A percentile compares a stretch with the other conserved stretches of the same genome.
phyloP scores from a whole-genome alignment of 2,888 invertebrate genomes.

The Hipparchia semele region DNA sequence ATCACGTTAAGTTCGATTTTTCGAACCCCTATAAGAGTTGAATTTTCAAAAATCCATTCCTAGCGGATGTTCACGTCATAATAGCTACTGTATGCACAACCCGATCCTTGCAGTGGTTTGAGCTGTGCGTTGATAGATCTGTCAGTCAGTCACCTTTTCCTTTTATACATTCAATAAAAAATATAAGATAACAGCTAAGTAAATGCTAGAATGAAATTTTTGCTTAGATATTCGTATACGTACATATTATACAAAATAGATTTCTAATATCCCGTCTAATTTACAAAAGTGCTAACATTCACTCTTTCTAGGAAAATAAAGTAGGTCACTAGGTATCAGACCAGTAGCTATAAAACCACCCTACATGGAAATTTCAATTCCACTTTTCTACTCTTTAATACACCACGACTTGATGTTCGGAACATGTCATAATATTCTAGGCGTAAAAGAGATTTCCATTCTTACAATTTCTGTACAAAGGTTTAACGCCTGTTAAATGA shows the following conservation, averaged over 20 bases:
- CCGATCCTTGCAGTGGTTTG: no score
- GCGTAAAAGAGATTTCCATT: conserved; percentile 6
- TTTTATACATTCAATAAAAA: no score
- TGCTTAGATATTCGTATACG: not conserved
- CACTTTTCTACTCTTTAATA: not conserved
- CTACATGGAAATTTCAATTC: conserved; percentile 6
- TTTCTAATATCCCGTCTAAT: not conserved
- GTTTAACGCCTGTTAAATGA: not conserved
- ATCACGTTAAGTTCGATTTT: no score
- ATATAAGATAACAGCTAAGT: no score
- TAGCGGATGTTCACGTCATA: no score
- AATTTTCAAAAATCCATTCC: no score
- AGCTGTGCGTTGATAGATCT: no score
- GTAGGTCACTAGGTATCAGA: conserved; percentile 4
- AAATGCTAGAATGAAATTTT: not conserved
- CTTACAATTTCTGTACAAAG: not conserved
- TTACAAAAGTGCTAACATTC: conserved; percentile 8
- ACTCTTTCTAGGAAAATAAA: conserved; percentile 2
- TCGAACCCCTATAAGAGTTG: no score
- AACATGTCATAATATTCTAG: conserved; percentile 12
- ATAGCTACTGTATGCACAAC: no score
- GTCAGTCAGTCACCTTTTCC: no score
- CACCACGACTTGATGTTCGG: not conserved
- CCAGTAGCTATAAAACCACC: not conserved
- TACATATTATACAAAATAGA: not conserved